Percentiles rank a stretch among this genome's conserved stretches.
Conservation (phyloP, 2,113 vertebrate species). For the Candoia aspera region DNA sequence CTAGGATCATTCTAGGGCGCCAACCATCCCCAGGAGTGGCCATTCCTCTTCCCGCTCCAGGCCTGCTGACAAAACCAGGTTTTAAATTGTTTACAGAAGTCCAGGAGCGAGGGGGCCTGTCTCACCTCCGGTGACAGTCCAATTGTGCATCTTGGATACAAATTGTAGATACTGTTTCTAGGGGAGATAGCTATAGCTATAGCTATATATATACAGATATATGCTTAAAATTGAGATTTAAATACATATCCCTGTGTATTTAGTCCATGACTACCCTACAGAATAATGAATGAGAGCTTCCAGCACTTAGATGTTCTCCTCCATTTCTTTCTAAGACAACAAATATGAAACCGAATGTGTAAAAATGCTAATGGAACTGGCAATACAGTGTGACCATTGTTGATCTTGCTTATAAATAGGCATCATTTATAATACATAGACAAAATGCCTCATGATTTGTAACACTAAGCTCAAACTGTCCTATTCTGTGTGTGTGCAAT, state of each 20-base stretch:
- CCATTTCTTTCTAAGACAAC: constrained; percentile 52
- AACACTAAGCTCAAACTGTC: constrained; percentile 59
- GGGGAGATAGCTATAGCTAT: no score
- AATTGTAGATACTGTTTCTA: neutral
- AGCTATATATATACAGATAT: neutral
- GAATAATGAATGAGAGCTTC: constrained; percentile 40
- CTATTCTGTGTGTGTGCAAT: constrained; percentile 35
- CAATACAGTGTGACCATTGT: constrained; percentile 49
- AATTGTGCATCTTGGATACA: constrained; percentile 31
- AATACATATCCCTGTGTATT: neutral
- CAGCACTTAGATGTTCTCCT: constrained; percentile 36
- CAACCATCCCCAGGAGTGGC: no score
- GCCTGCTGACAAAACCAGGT: no score
- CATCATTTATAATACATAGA: constrained; percentile 72
- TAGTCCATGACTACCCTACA: neutral
- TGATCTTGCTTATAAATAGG: constrained; percentile 70
- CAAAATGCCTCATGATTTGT: constrained; percentile 63
- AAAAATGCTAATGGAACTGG: constrained; percentile 52
- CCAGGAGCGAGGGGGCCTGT: no score
- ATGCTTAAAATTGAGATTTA: neutral
- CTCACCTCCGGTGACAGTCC: no score
- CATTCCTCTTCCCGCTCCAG: no score
- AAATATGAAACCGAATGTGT: constrained; percentile 47
- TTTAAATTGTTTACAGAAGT: no score
- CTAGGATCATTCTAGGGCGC: no score